These are phyloP conservation scores for Podarcis siculus DNA, from an alignment of 2,797 vertebrate species.

Conservation along the genomic window DNA sequence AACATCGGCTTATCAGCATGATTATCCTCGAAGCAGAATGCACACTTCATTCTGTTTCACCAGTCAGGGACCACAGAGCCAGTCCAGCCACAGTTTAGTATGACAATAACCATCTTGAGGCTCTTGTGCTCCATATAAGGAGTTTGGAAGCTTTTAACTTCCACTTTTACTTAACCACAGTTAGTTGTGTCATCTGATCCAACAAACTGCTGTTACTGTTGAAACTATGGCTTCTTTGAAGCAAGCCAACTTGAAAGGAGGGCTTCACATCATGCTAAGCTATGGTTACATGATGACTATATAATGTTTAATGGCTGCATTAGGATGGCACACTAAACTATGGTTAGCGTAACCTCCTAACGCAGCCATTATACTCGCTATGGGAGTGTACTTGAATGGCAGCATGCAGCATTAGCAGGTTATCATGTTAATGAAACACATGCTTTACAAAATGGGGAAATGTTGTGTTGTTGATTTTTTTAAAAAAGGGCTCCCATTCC, in stretches of 20 bases:
- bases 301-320: too few relatives aligned
- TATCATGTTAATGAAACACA: not conserved
- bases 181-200: too few relatives aligned
- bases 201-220: not conserved
- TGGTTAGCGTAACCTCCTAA: too few relatives aligned
- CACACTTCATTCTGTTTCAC: not conserved
- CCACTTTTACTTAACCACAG: not conserved
- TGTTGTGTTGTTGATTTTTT: not conserved
- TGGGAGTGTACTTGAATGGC: too few relatives aligned
- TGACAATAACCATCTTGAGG: not conserved
- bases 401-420: too few relatives aligned
- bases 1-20: not conserved
- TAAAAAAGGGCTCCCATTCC: not conserved
- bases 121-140: not conserved
- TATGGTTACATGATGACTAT: too few relatives aligned
- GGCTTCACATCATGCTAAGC: too few relatives aligned
- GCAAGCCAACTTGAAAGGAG: too few relatives aligned
- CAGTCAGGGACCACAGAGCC: not conserved
- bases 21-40: not conserved
- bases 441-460: not conserved
- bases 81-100: not conserved
- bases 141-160: not conserved
- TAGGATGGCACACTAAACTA: too few relatives aligned
- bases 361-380: too few relatives aligned
- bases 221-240: too few relatives aligned